Base-by-base conservation (phyloP, 2,888 invertebrate species). In the Furcula furcula region DNA sequence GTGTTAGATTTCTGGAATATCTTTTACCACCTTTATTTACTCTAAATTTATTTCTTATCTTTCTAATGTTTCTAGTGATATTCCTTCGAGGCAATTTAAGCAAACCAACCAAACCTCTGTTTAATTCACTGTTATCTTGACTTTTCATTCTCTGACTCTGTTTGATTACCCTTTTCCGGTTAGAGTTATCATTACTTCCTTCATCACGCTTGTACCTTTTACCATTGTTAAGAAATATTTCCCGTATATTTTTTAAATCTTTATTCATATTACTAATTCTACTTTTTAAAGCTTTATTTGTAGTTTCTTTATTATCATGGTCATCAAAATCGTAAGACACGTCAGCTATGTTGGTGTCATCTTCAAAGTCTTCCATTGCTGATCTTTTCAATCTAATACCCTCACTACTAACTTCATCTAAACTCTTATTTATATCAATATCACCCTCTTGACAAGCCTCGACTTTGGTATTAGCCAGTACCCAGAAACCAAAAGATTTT, bases 401-500 rank as follows among this genome's bases (percentile, higher is more conserved):
- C 12, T 53, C 40, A 7, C 40, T 44, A 33, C 37, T 47, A 4
- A 43, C 30, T 20, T 59, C 46, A 3, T 52, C 34, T 0, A 58
- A 40, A 11, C 50, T 60, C 11, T 52, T 60, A 18, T 65, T 49
- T 6, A 29, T 39, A 6, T 39, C 52, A 7, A 55, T 41, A 4
- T 64, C 53, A 16, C 56, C 32, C n/a, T 74, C 60, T 15, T 64
- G 57, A 44, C 94, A 94, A 10, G 91, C 90, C 31, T 91, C 85
- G 13, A 93, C 76, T 61, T 92, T 90, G 0, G 93, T 91, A 32
- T 90, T 90, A 0, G 94, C 93, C 7, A 95, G 65, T 0, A 94
- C 93, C 92, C 94, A 95, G 69, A 95, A 95, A 0, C 92, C 93
- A 27, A 95, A 91, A 0, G 93, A 92, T 56, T 91, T 90, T 0